Evolutionary conservation across 2,888 invertebrate species (phyloP).

Genomic region (Sinotaia quadrata): DNA sequence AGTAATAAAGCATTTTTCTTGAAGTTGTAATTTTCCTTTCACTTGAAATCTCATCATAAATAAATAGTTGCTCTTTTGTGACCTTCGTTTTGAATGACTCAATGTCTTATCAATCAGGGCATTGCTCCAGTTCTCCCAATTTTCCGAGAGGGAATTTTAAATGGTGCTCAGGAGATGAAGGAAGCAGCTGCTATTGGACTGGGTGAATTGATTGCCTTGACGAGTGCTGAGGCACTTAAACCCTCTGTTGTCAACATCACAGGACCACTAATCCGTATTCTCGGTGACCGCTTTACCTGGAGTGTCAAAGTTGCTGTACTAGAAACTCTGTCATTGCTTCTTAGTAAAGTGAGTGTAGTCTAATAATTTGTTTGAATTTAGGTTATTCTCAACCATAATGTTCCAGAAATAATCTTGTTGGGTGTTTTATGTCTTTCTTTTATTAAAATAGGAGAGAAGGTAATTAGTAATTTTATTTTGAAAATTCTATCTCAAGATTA

Average conservation of each 20-base stretch:
- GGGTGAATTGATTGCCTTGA: constrained; percentile 85
- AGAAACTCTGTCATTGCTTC: constrained; percentile 91
- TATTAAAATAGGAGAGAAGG: too few species aligned
- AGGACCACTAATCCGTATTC: constrained; percentile 96
- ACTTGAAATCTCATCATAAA: too few species aligned
- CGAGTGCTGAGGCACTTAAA: constrained; percentile 89
- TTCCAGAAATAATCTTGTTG: too few species aligned
- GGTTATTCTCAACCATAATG: too few species aligned
- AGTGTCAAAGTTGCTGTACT: constrained; percentile 96
- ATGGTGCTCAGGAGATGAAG: constrained; percentile 95
- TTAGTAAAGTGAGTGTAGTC: constrained; percentile 82
- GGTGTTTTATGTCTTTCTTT: too few species aligned
- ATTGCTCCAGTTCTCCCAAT: constrained; percentile 94
- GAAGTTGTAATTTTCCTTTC: too few species aligned
- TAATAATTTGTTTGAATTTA: too few species aligned
- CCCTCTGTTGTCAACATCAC: constrained; percentile 98
- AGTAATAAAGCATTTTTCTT: too few species aligned
- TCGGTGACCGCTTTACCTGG: constrained; percentile 94
- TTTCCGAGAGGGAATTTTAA: constrained; percentile 95
- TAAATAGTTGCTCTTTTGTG: too few species aligned
- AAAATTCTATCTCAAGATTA: too few species aligned
- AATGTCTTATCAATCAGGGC: constrained; percentile 79
- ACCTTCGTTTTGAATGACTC: too few species aligned
- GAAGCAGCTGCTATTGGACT: constrained; percentile 95
- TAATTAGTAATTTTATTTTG: too few species aligned